Conservation (phyloP, 2,888 invertebrate species). For the Diogma glabrata region DNA sequence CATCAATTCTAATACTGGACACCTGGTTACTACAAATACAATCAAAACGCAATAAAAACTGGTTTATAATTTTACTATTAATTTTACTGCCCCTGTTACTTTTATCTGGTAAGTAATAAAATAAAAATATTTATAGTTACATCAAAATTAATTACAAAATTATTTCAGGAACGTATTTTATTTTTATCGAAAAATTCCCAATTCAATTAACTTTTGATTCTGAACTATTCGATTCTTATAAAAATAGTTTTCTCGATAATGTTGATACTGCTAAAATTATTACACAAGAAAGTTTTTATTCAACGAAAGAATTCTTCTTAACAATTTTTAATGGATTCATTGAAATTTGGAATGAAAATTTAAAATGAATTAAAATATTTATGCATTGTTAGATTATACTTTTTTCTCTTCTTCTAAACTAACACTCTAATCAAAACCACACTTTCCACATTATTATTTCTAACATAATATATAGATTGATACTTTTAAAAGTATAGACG, state of each 20-base stretch:
- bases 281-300: conserved; percentile 34
- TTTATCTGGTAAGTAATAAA: conserved; percentile 42
- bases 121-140: conserved; percentile 1
- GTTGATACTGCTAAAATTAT: conserved; percentile 39
- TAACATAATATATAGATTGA: too few relatives aligned
- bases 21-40: conserved; percentile 23
- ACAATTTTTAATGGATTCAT: conserved; percentile 42
- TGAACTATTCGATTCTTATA: conserved; percentile 34
- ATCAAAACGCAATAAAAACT: conserved; percentile 27
- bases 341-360: conserved; percentile 35
- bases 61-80: conserved; percentile 33
- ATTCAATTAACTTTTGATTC: too few relatives aligned
- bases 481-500: too few relatives aligned
- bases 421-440: too few relatives aligned
- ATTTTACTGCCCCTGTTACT: conserved; percentile 43
- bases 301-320: conserved; percentile 40
- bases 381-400: too few relatives aligned
- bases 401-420: too few relatives aligned
- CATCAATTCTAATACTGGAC: conserved; percentile 31
- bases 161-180: conserved; percentile 27
- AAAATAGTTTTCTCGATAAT: conserved; percentile 40
- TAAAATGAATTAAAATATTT: too few relatives aligned
- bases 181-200: too few relatives aligned
- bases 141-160: conserved; percentile 8
- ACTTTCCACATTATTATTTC: too few relatives aligned